Evolutionary conservation across 1,140 invertebrate species (phyloP), one percentile per base, ranked within the genome.

Genomic region (Thaumatotibia leucotreta): DNA sequence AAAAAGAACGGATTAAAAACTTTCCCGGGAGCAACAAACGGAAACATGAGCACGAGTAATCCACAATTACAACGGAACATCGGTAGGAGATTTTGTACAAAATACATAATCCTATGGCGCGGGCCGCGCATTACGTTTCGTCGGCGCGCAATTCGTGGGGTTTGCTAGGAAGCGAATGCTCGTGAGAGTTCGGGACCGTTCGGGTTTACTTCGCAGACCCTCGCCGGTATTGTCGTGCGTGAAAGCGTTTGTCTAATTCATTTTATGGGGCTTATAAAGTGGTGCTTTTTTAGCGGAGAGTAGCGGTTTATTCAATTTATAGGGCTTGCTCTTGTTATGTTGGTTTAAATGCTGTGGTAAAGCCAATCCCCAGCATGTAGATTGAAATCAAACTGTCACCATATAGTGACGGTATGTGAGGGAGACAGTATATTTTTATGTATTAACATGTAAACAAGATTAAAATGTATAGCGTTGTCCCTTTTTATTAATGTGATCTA

Each of bases 31-130:
- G 68, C 66, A 64, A 79, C 77, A 83, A 80, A 83, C 79, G 74
- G 75, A 76, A 82, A 82, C 79, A 80, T 64, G 72, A 73, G 67
- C 61, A 62, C 23, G 50, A 33, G 74, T 83, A 86, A 86, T 83
- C 83, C 82, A 86, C 80, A 83, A 84, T 83, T 83, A 86, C 77
- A 75, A 64, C 70, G 64, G 64, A 77, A 86, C 80, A 84, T 82
- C 73, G 77, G 80, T 77, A 74, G 76, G 70, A 80, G 81, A 80
- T 80, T 82, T 70, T 66, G 76, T 74, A 82, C 80, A 80, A 82
- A 83, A 82, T 67, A 82, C 77, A 76, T 82, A 84, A 84, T 83
- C 80, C 79, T 52, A n/a, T 23, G 17, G 31, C 65, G 62, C 63
- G 61, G 35, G 29, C 49, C 69, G 63, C 50, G 24, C 54, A 32